A percentile compares a stretch with the other conserved stretches of the same genome.
phyloP scores from a whole-genome alignment of 2,888 invertebrate genomes.

The Parasteatoda lunata region DNA sequence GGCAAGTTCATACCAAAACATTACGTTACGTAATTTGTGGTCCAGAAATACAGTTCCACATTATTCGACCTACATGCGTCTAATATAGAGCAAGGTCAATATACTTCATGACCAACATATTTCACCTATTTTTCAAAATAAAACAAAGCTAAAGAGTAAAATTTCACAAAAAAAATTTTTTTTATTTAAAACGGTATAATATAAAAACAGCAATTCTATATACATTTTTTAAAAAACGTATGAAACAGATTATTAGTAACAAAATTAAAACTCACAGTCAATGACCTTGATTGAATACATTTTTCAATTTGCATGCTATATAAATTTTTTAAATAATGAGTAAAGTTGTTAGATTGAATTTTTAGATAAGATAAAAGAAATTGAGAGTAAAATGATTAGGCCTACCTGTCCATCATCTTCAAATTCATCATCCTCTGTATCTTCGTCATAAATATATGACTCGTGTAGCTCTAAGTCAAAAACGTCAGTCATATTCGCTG shows the following conservation, averaged over 20 bases:
- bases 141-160: not conserved
- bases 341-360: too few relatives aligned
- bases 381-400: not conserved
- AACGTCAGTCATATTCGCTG: constrained; percentile 78
- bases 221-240: not conserved
- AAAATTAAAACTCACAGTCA: not conserved
- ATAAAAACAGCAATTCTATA: not conserved
- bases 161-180: not conserved
- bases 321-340: too few relatives aligned
- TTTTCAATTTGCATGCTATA: too few relatives aligned
- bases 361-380: too few relatives aligned
- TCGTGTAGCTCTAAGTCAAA: constrained; percentile 92
- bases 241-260: not conserved
- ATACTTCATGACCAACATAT: not conserved
- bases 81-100: constrained; percentile 53
- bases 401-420: constrained; percentile 72
- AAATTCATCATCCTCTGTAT: constrained; percentile 74
- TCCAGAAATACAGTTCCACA: constrained; percentile 13
- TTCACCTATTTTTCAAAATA: not conserved
- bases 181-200: not conserved
- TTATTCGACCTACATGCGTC: constrained; percentile 47
- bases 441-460: constrained; percentile 71
- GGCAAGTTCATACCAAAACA: too few relatives aligned
- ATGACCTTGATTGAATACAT: not conserved
- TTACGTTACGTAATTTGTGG: not conserved